These are phyloP conservation scores for Eupithecia tripunctaria DNA, from an alignment of 2,888 invertebrate genomes.

Conservation along the genomic window DNA sequence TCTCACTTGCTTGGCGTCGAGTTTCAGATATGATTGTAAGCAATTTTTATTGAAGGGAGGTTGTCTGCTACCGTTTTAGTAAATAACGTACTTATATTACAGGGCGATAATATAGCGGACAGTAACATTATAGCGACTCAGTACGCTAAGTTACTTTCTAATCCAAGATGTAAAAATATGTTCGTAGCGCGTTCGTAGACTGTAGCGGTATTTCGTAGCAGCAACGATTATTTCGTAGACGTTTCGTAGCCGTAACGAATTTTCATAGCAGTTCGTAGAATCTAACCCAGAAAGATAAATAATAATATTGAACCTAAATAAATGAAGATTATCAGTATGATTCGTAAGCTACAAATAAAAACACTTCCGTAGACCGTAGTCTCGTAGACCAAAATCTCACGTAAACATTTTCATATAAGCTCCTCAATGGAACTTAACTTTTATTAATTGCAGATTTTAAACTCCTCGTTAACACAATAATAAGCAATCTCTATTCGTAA, in stretches of 20 bases:
- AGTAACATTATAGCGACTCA: neutral
- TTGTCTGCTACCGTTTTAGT: neutral
- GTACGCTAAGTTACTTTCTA: neutral
- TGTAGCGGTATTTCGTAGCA: conserved; percentile 1
- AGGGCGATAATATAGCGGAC: neutral
- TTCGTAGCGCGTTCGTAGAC: neutral
- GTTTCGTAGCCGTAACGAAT: conserved; percentile 5
- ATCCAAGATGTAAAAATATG: neutral
- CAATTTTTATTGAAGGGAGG: too few species aligned
- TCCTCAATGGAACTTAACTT: too few species aligned
- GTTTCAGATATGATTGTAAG: too few species aligned
- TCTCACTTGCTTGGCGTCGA: too few species aligned
- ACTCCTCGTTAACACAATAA: neutral
- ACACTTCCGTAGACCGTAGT: neutral
- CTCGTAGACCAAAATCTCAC: neutral
- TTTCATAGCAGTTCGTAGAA: conserved; percentile 2
- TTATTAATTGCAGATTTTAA: neutral
- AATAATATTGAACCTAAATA: too few species aligned
- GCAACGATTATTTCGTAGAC: conserved; percentile 6
- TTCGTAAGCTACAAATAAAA: neutral
- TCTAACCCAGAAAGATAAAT: neutral
- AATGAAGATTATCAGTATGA: too few species aligned
- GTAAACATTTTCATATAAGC: too few species aligned
- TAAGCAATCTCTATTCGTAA: too few species aligned
- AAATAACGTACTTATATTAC: neutral